These are phyloP conservation scores for Sturmia bella DNA, from an alignment of 2,888 invertebrate genomes.

Conservation along the genomic window DNA sequence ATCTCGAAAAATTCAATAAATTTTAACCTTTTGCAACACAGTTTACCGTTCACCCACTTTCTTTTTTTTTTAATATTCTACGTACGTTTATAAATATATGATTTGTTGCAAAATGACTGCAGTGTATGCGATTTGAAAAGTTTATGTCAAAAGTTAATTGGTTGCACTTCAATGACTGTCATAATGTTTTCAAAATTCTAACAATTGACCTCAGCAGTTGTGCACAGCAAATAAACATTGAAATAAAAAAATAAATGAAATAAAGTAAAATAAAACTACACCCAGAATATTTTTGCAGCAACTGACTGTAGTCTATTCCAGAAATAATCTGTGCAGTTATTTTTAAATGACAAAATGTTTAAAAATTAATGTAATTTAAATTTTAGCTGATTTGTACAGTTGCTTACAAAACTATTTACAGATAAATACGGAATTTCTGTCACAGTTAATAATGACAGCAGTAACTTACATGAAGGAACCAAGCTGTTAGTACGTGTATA, in stretches of 20 bases:
- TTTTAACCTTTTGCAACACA: slow-evolving; percentile 45
- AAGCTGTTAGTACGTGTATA: too few relatives aligned
- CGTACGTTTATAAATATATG: slow-evolving; percentile 26
- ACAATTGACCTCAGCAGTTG: slow-evolving; percentile 62
- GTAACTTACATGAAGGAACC: too few relatives aligned
- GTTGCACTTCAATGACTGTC: slow-evolving; percentile 70
- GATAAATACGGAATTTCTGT: too few relatives aligned
- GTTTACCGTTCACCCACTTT: slow-evolving; percentile 50
- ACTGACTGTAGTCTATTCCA: too few relatives aligned
- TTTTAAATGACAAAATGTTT: too few relatives aligned
- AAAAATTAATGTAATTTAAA: too few relatives aligned
- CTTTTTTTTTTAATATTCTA: slow-evolving; percentile 59
- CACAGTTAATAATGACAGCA: too few relatives aligned
- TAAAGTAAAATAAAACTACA: too few relatives aligned
- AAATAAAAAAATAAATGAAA: slow-evolving; percentile 10
- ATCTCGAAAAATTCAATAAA: background rate
- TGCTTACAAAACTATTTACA: too few relatives aligned
- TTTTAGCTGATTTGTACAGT: too few relatives aligned
- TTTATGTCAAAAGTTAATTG: slow-evolving; percentile 72
- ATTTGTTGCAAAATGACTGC: slow-evolving; percentile 50
- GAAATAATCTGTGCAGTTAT: too few relatives aligned
- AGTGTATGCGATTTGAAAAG: slow-evolving; percentile 67
- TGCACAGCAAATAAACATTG: slow-evolving; percentile 27
- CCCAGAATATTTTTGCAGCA: background rate
- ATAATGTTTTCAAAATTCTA: slow-evolving; percentile 68